Evolutionary conservation across 1,140 invertebrate species (phyloP), one percentile per base, ranked within the genome.

Genomic region (Drosophila lowei): DNA sequence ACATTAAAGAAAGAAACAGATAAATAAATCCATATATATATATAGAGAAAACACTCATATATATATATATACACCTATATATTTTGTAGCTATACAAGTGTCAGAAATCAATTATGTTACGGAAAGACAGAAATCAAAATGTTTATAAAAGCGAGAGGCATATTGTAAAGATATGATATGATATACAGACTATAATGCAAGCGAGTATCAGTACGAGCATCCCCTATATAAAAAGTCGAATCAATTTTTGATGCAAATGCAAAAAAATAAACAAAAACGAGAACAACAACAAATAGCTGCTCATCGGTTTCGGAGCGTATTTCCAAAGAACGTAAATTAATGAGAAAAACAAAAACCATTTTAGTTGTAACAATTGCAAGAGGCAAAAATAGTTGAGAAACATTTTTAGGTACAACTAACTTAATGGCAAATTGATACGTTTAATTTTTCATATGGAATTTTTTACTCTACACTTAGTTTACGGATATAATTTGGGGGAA

Each of bases 281-380:
- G 13, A 66, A 76, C 46, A 65, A 61, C 52, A 85, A 79, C 57
- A 76, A 90, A 90, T 81, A 90, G 76, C 81, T 90, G 86, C 86
- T 90, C 88, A 90, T 90, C 81, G 88, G 88, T 90, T 90, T 90
- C 88, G 88, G 88, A 90, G 88, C 88, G 86, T 90, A 90, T 90
- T 90, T 90, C 86, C 79, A 85, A 89, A 89, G 72, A 78, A 77
- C 74, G 74, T 65, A 85, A 77, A 66, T 75, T 74, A 66, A 67
- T 59, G n/a, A 46, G 25, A 73, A 46, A 30, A 59, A 48, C n/a
- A 18, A 53, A 53, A 54, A 65, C 25, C 61, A 67, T 78, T 88
- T 86, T 89, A 86, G 78, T 86, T 86, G 48, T 88, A 70, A 75
- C 76, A 41, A 63, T 49, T 21, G 13, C 50, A 71, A 52, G 50